Base-by-base conservation (phyloP, 2,113 vertebrate genomes). In the Smithornis capensis region DNA sequence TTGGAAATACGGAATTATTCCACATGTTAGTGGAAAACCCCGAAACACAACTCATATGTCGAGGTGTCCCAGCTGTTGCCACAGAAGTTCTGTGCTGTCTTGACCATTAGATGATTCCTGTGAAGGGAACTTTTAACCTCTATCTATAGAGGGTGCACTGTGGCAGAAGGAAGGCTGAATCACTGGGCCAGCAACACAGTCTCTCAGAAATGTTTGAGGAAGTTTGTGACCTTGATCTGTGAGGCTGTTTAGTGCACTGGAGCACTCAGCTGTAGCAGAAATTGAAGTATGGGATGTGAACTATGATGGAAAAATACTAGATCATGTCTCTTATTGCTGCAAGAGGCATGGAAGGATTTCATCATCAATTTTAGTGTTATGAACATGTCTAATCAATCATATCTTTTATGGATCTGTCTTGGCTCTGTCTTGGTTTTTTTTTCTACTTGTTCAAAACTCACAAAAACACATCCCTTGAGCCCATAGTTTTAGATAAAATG, bases 61-160 rank as follows among this genome's bases (percentile, higher is more conserved):
- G 0, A 77, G 40, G 29, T 63, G 27, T 70, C 76, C 33, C 64
- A 71, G 73, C 47, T 71, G 47, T 75, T 92, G 29, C 69, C 65
- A 29, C 44, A 44, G 50, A 53, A 75, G 7, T 83, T 86, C 55
- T 74, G 42, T 28, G 56, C 33, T 92, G 5, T 63, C 56, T 83
- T 70, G 79, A 52, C 63, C 47, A 38, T 53, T 18, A 28, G 40
- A 42, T 62, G 40, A 25, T 89, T 93, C 77, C 53, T 77, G 42
- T 40, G 63, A 83, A 64, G 49, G 59, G 55, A 83, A 42, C 42
- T 86, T 85, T 59, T 47, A 67, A 14, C 29, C 44, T 80, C 19
- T 25, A 6, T 89, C 71, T 90, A 73, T 55, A 83, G 86, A 94
- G 89, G 94, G 78, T 95, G 89, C 64, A 68, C 83, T 73, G 86